Conservation (phyloP, 1,140 invertebrate genomes). For the Bacillus rossius region DNA sequence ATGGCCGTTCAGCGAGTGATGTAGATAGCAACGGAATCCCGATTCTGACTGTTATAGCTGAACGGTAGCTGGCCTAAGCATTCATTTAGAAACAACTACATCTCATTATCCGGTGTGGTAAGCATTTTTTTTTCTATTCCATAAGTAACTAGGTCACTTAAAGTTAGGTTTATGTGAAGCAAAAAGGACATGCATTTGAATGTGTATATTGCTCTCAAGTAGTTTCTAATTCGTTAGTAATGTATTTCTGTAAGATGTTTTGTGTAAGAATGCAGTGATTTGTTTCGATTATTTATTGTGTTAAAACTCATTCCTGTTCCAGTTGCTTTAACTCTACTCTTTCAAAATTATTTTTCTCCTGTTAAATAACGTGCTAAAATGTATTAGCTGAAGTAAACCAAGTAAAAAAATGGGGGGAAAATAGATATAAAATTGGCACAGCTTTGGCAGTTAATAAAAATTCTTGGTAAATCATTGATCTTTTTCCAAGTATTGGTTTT, state of each 20-base stretch:
- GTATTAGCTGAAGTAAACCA: no score
- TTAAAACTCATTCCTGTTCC: background rate
- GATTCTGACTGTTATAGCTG: conserved; percentile 32
- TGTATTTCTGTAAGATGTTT: background rate
- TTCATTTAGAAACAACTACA: conserved; percentile 32
- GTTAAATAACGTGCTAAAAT: background rate
- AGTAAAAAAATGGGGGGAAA: no score
- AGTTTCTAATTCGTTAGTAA: no score
- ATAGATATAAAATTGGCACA: no score
- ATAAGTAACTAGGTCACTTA: background rate
- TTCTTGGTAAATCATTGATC: background rate
- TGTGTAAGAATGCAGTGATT: background rate
- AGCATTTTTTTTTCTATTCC: background rate
- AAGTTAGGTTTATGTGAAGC: background rate
- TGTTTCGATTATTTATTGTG: background rate
- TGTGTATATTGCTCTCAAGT: no score
- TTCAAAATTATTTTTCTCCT: background rate
- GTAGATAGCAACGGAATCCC: conserved; percentile 34
- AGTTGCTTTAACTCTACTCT: background rate
- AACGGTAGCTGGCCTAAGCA: conserved; percentile 35
- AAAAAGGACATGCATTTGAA: no score
- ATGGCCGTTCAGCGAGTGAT: conserved; percentile 21
- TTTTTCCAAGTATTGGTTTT: background rate
- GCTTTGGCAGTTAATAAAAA: background rate
- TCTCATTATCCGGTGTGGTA: conserved; percentile 30